Base-by-base conservation (phyloP, 1,140 invertebrate species). In the Notospermus geniculatus region DNA sequence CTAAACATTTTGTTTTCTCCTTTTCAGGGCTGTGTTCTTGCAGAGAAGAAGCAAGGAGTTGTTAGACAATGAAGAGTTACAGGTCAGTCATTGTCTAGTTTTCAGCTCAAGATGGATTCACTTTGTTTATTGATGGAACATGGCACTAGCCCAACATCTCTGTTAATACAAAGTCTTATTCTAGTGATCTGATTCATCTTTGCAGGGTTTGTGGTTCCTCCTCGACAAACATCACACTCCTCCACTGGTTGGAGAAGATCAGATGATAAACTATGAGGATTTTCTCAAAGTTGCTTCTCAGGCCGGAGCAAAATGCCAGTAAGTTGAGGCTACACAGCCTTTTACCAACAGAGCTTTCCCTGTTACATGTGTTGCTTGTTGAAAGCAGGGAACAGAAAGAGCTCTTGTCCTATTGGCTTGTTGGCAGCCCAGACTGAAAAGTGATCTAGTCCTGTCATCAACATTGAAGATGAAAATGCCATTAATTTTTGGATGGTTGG, bases 41-140 rank as follows among this genome's bases (percentile, higher is more conserved):
- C 90, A 95, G 80, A 86, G 90, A 72, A 87, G 89, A 76, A 92
- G 90, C 62, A 85, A 88, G 67, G 88, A 92, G 72, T 81, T 95
- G 7, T 77, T 95, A 23, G 90, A 93, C 78, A 92, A 92, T 78
- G 88, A 90, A 71, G 93, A 96, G 80, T 76, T 96, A 32, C 91
- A 92, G 78, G 85, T 86, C 69, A 56, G 56, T 69, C 17, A 36
- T 7, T 4, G 32, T 4, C 32, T 36, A 36, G 92, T 71, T n/a
- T n/a, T n/a, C n/a, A n/a, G n/a, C n/a, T n/a, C n/a, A n/a, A n/a
- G n/a, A n/a, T n/a, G n/a, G 19, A 13, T 43, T 43, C 19, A 19
- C 19, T 11, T 19, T 19, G 39, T 13, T 43, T 43, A 43, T 13
- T 13, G 39, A 43, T 11, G 11, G 19, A 43, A 28, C 22, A 11